These are phyloP conservation scores for Zaprionus davidi DNA, from an alignment of 1,140 invertebrate species.

Conservation along the genomic window DNA sequence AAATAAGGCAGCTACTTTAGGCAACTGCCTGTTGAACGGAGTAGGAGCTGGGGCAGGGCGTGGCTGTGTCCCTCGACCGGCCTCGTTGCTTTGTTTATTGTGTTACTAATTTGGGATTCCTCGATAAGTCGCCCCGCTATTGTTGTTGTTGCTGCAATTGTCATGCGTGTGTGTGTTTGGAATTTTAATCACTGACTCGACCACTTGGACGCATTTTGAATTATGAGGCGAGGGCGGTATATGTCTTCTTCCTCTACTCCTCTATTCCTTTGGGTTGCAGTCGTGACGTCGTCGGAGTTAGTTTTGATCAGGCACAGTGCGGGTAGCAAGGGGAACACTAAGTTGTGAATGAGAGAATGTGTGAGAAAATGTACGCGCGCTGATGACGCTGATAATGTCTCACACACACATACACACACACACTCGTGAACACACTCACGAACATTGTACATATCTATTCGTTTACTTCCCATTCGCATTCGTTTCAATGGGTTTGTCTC, in stretches of 20 bases:
- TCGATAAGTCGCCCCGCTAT: constrained; percentile 26
- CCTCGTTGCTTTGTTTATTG: constrained; percentile 76
- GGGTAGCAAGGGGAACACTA: constrained; percentile 1
- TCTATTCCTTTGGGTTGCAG: constrained; percentile 51
- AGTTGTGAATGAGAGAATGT: constrained; percentile 71
- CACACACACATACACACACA: neutral
- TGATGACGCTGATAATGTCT: constrained; percentile 47
- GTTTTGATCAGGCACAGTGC: neutral
- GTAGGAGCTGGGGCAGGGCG: constrained; percentile 19
- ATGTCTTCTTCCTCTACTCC: constrained; percentile 4
- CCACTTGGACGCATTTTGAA: constrained; percentile 69
- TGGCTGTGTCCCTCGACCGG: constrained; percentile 30
- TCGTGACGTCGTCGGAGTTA: constrained; percentile 43
- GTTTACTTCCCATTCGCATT: constrained; percentile 6
- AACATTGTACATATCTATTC: neutral
- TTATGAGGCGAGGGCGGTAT: constrained; percentile 67
- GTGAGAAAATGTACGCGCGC: constrained; percentile 70
- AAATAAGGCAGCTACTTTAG: constrained; percentile 78
- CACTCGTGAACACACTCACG: neutral
- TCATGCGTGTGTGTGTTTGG: constrained; percentile 58
- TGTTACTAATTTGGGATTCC: constrained; percentile 81
- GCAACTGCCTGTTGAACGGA: constrained; percentile 42
- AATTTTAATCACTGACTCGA: constrained; percentile 73
- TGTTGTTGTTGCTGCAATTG: constrained; percentile 36
- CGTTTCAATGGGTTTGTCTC: constrained; percentile 56